phyloP scores from a whole-genome alignment of 1,140 invertebrate genomes.

The Lucilia cuprina region DNA sequence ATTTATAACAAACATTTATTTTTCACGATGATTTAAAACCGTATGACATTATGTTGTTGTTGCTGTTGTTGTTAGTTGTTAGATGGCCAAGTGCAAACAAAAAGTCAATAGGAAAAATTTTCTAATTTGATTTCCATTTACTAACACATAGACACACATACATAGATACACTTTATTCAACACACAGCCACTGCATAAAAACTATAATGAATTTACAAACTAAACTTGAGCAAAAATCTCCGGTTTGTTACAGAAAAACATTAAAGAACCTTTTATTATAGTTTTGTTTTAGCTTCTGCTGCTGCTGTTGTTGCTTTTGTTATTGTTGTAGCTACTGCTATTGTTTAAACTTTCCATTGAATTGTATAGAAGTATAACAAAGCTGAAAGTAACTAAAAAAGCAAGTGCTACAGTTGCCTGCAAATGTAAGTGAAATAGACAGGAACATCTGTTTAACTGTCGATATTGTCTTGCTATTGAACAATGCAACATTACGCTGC shows the following conservation, averaged over 20 bases:
- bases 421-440: not conserved
- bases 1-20: constrained; percentile 1
- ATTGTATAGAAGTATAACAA: not conserved
- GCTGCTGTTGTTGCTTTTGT: not conserved
- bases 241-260: not conserved
- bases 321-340: not conserved
- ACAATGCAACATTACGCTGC: constrained; percentile 26
- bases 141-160: not conserved
- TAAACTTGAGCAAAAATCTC: not conserved
- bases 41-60: not conserved
- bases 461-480: constrained; percentile 30
- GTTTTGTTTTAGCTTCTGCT: not conserved
- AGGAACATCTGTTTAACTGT: constrained; percentile 24
- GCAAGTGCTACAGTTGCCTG: not conserved
- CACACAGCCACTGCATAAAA: not conserved
- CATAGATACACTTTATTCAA: not conserved
- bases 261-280: not conserved
- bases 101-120: not conserved
- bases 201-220: not conserved
- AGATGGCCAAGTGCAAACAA: not conserved
- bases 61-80: not conserved
- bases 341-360: not conserved
- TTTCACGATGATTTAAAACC: not conserved
- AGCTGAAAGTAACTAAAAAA: not conserved
- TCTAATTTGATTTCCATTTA: not conserved